phyloP scores from a whole-genome alignment of 2,113 vertebrate genomes.

The Columbina picui region DNA sequence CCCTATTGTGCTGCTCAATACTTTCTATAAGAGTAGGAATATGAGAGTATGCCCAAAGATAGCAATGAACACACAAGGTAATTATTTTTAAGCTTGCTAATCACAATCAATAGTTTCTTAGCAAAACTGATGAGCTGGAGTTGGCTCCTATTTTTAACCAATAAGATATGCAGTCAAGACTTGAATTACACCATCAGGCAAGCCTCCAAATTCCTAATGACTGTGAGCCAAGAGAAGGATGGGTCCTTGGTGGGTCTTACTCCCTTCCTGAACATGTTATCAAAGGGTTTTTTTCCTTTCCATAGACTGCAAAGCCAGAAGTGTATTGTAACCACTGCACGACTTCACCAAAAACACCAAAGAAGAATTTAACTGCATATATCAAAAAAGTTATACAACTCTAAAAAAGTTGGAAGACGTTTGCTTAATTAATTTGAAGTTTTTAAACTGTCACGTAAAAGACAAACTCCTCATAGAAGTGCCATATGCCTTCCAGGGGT shows the following conservation, averaged over 20 bases:
- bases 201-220: constrained; percentile 53
- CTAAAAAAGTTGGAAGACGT: not conserved
- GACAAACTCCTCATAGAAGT: not conserved
- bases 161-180: constrained; percentile 56
- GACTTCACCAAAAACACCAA: not conserved
- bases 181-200: constrained; percentile 61
- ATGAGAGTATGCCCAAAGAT: constrained; percentile 68
- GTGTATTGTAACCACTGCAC: not conserved
- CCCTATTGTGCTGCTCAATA: constrained; percentile 26
- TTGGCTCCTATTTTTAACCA: constrained; percentile 71
- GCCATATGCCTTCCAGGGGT: constrained; percentile 2
- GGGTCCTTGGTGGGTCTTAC: constrained; percentile 10
- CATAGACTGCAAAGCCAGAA: not conserved
- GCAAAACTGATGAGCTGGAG: constrained; percentile 68
- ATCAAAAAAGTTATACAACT: constrained; percentile 5
- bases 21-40: constrained; percentile 48
- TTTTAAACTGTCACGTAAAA: constrained; percentile 9
- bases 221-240: constrained; percentile 50
- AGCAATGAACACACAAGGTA: constrained; percentile 68
- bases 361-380: not conserved
- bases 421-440: constrained; percentile 10
- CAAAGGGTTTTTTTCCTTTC: not conserved
- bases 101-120: constrained; percentile 72
- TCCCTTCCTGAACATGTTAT: not conserved
- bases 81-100: constrained; percentile 73